Evolutionary conservation across 2,888 invertebrate genomes (phyloP).

Genomic region (Microctonus brassicae): DNA sequence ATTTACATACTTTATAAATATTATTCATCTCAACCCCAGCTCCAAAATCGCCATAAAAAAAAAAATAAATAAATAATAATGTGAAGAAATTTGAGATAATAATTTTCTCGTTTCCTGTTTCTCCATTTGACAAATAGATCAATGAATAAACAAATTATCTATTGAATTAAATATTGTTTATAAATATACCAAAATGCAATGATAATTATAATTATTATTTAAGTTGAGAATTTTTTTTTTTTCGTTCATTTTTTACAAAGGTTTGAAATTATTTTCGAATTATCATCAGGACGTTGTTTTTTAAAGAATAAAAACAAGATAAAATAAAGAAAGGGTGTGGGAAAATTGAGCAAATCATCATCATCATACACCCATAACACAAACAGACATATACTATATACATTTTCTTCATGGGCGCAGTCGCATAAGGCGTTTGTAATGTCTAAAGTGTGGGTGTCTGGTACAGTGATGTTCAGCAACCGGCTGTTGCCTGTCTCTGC

Average conservation of each 20-base stretch:
- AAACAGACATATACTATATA: background rate
- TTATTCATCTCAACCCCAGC: no score
- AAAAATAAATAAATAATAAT: no score
- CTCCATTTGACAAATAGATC: background rate
- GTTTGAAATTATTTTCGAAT: background rate
- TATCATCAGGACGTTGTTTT: background rate
- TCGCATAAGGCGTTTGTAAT: slow-evolving; percentile 3
- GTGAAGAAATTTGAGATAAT: no score
- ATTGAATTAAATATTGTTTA: background rate
- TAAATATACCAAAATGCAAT: background rate
- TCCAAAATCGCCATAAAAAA: no score
- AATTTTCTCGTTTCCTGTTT: no score
- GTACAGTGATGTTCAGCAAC: slow-evolving; percentile 56
- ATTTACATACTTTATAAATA: no score
- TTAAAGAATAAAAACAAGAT: background rate
- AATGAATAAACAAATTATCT: no score
- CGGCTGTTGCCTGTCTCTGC: slow-evolving; percentile 59
- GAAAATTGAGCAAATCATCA: background rate
- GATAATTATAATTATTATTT: background rate
- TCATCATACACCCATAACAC: background rate
- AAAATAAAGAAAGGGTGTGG: background rate
- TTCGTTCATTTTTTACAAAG: background rate
- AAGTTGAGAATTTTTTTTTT: background rate
- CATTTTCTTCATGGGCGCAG: background rate
- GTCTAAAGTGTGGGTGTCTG: slow-evolving; percentile 52